phyloP scores from a whole-genome alignment of 1,140 invertebrate genomes.

The Eriosoma lanigerum region DNA sequence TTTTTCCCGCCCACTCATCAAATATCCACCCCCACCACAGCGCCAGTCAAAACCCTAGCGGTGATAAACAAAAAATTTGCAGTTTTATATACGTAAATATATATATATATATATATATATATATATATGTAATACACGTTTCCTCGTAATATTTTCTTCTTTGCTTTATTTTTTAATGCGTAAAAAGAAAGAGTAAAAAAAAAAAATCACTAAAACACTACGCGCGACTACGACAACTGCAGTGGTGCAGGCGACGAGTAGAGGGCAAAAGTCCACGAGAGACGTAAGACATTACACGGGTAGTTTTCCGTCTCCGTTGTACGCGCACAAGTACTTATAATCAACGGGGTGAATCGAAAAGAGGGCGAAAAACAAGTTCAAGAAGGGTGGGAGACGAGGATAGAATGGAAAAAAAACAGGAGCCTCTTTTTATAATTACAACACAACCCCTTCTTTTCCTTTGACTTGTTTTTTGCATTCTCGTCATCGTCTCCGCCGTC shows the following conservation, averaged over 20 bases:
- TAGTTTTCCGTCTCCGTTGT: conserved; percentile 39
- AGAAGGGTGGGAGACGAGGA: conserved; percentile 41
- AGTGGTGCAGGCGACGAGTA: background rate
- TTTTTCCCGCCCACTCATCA: background rate
- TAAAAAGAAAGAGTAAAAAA: background rate
- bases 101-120: no score
- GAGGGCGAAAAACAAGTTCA: conserved; percentile 50
- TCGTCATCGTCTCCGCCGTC: conserved; percentile 24
- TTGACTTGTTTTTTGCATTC: conserved; percentile 24
- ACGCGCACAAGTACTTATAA: conserved; percentile 32
- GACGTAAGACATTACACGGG: conserved; percentile 47
- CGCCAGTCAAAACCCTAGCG: background rate
- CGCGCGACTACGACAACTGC: background rate
- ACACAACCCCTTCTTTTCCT: conserved; percentile 51
- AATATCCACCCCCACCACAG: no score
- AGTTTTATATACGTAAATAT: background rate
- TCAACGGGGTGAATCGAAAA: conserved; percentile 50
- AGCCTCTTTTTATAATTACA: conserved; percentile 52
- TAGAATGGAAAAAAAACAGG: conserved; percentile 20
- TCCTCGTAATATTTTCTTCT: conserved; percentile 11
- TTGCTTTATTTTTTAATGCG: conserved; percentile 7
- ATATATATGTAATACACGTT: background rate
- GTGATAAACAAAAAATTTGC: conserved; percentile 7
- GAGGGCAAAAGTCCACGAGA: conserved; percentile 44
- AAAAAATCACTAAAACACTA: conserved; percentile 27